Percentiles rank a stretch among this genome's conserved stretches.
These are phyloP conservation scores for Pogonomyrmex californicus DNA, from an alignment of 1,140 invertebrate genomes.

Conservation along the genomic window DNA sequence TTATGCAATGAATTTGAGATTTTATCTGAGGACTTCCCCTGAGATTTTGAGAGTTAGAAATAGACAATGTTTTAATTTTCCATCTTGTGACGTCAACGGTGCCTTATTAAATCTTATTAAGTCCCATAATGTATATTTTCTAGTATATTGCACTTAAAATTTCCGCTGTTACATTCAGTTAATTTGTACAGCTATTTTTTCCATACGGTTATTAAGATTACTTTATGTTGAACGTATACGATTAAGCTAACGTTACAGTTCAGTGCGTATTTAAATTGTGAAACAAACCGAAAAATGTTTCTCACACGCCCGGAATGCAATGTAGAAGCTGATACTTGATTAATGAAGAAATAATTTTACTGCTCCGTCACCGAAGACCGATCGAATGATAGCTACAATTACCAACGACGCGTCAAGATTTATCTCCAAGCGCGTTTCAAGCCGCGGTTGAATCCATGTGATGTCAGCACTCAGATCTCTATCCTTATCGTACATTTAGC, in stretches of 20 bases:
- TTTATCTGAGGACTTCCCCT: constrained; percentile 63
- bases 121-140: constrained; percentile 24
- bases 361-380: neutral
- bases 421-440: constrained; percentile 7
- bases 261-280: neutral
- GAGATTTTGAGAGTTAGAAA: neutral
- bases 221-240: neutral
- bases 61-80: constrained; percentile 14
- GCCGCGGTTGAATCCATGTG: constrained; percentile 1
- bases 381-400: constrained; percentile 35
- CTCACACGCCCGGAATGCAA: neutral
- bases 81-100: neutral
- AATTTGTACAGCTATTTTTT: neutral
- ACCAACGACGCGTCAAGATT: constrained; percentile 20
- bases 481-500: constrained; percentile 13
- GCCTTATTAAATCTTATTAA: constrained; percentile 34
- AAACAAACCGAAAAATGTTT: neutral
- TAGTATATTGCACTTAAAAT: neutral
- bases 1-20: constrained; percentile 59
- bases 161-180: neutral
- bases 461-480: constrained; percentile 24
- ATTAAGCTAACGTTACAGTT: neutral
- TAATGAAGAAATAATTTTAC: constrained; percentile 41
- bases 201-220: neutral
- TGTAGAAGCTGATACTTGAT: neutral